A percentile compares a stretch with the other conserved stretches of the same genome.
These are phyloP conservation scores for Champsocephalus esox DNA, from an alignment of 2,797 vertebrate genomes.

Conservation along the genomic window DNA sequence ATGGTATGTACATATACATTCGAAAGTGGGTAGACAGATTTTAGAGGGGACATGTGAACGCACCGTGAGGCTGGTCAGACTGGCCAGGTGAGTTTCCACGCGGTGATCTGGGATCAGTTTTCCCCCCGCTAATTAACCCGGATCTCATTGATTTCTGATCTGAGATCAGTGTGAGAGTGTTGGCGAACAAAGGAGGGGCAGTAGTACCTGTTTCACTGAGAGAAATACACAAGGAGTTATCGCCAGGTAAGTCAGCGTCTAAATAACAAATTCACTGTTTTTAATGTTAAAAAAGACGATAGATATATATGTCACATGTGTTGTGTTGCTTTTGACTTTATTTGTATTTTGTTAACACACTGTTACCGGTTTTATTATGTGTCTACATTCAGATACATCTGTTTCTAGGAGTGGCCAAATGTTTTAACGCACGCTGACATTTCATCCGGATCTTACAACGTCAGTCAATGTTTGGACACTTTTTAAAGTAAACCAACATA, in stretches of 20 bases:
- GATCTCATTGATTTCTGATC: constrained; percentile 9
- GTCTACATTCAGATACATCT: background rate
- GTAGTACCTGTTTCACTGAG: background rate
- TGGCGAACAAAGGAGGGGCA: background rate
- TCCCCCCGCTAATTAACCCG: too few relatives aligned
- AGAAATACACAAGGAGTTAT: background rate
- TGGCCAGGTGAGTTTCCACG: constrained; percentile 59
- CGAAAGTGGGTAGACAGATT: background rate
- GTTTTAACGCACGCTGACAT: background rate
- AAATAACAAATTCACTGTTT: background rate
- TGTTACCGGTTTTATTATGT: background rate
- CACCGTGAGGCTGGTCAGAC: constrained; percentile 50
- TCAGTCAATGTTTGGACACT: background rate
- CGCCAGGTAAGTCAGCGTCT: constrained; percentile 40
- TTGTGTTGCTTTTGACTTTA: background rate
- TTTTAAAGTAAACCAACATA: background rate
- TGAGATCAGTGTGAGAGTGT: constrained; percentile 25
- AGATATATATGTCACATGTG: fast-evolving
- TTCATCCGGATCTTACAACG: background rate
- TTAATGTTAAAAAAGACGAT: background rate
- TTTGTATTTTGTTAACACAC: background rate
- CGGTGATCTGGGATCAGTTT: constrained; percentile 10
- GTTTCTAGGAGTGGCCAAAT: background rate
- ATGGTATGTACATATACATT: background rate
- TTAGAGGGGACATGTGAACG: constrained; percentile 34